phyloP scores from a whole-genome alignment of 2,888 invertebrate genomes.

The Dicyrtomina minuta region DNA sequence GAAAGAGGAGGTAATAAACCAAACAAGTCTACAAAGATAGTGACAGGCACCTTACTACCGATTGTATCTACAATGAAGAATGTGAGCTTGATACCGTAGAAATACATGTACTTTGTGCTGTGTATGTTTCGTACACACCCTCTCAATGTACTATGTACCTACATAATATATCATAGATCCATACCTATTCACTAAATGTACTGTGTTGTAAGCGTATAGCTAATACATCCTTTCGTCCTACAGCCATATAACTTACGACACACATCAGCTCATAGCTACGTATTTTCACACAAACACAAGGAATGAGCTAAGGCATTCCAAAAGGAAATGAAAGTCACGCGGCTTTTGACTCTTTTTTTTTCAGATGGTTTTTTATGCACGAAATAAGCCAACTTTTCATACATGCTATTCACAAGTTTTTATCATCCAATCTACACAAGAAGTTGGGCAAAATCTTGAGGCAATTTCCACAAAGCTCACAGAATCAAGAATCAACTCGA shows the following conservation, averaged over 20 bases:
- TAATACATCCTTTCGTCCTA: no score
- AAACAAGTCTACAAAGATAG: slow-evolving; percentile 31
- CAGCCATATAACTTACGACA: no score
- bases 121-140: no score
- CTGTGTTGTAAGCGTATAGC: no score
- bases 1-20: slow-evolving; percentile 31
- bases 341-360: slow-evolving; percentile 25
- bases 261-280: no score
- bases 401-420: slow-evolving; percentile 14
- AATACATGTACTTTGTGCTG: neutral
- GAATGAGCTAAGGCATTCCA: neutral
- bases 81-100: neutral
- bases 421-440: slow-evolving; percentile 28
- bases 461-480: slow-evolving; percentile 15
- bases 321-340: slow-evolving; percentile 33
- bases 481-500: neutral
- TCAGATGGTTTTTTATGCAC: slow-evolving; percentile 19
- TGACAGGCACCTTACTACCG: slow-evolving; percentile 18
- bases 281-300: no score
- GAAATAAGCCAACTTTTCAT: slow-evolving; percentile 11
- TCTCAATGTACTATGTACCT: no score
- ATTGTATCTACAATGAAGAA: slow-evolving; percentile 31
- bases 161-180: no score
- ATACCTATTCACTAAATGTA: no score
- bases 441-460: slow-evolving; percentile 26